These are phyloP conservation scores for Leguminivora glycinivorella DNA, from an alignment of 1,140 invertebrate species.

Conservation along the genomic window DNA sequence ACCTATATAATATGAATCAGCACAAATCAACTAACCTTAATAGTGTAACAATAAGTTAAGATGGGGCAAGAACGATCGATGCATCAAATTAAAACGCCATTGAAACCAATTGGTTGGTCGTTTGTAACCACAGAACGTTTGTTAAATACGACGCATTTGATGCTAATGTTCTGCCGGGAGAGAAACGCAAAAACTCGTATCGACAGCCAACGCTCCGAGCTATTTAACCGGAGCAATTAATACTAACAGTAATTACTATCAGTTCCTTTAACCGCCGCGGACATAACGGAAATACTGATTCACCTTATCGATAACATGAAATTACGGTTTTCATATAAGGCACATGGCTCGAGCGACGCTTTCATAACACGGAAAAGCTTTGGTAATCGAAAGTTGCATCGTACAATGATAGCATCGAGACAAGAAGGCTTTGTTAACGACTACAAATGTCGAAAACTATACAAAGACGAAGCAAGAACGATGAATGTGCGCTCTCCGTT, in stretches of 20 bases:
- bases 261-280: constrained; percentile 14
- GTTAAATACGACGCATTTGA: constrained; percentile 20
- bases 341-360: constrained; percentile 2
- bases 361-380: constrained; percentile 5
- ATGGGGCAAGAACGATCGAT: constrained; percentile 38
- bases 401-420: constrained; percentile 2
- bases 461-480: constrained; percentile 60
- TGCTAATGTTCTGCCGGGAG: constrained; percentile 13
- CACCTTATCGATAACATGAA: constrained; percentile 19
- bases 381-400: constrained; percentile 16
- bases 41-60: constrained; percentile 29
- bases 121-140: constrained; percentile 33
- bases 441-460: constrained; percentile 42
- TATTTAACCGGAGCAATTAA: constrained; percentile 28
- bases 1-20: constrained; percentile 11
- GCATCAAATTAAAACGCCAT: constrained; percentile 59
- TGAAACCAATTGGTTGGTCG: constrained; percentile 53
- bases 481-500: constrained; percentile 52
- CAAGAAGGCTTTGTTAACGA: constrained; percentile 31
- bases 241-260: constrained; percentile 23
- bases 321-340: constrained; percentile 26
- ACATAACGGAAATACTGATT: constrained; percentile 35
- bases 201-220: constrained; percentile 21
- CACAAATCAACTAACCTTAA: constrained; percentile 28
- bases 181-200: constrained; percentile 27